Evolutionary conservation across 2,888 invertebrate genomes (phyloP).

Genomic region (Drosophila dives): DNA sequence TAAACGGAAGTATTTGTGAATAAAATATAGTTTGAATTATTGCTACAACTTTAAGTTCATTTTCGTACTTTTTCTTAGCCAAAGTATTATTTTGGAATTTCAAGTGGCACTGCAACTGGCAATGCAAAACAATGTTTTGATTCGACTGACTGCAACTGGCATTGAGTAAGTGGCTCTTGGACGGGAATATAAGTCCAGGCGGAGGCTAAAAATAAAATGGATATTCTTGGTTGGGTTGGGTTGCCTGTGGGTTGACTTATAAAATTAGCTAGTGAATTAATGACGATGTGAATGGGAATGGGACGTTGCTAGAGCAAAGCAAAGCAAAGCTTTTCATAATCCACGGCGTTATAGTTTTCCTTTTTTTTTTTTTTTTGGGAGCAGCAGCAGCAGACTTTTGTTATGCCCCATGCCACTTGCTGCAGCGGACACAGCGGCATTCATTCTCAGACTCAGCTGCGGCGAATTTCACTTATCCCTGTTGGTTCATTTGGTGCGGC

Average conservation of each 20-base stretch:
- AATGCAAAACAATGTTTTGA: slow-evolving; percentile 29
- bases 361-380: slow-evolving; percentile 11
- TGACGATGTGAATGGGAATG: slow-evolving; percentile 5
- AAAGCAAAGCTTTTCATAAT: slow-evolving; percentile 33
- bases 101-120: slow-evolving; percentile 38
- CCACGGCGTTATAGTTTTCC: slow-evolving; percentile 6
- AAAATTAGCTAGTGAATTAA: slow-evolving; percentile 37
- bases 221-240: neutral
- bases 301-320: neutral
- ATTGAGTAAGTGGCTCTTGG: slow-evolving; percentile 24
- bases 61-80: slow-evolving; percentile 57
- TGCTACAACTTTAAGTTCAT: slow-evolving; percentile 57
- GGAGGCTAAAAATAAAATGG: slow-evolving; percentile 8
- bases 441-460: slow-evolving; percentile 1
- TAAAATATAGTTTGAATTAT: neutral
- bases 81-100: slow-evolving; percentile 6
- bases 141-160: neutral
- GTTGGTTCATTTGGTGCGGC: slow-evolving; percentile 38
- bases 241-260: neutral
- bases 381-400: slow-evolving; percentile 10
- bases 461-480: slow-evolving; percentile 76
- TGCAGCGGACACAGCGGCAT: neutral
- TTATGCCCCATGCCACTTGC: slow-evolving; percentile 7
- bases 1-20: neutral
- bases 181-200: slow-evolving; percentile 26